A percentile compares a stretch with the other conserved stretches of the same genome.
These are phyloP conservation scores for Solen grandis DNA, from an alignment of 1,140 invertebrate species.

Conservation along the genomic window DNA sequence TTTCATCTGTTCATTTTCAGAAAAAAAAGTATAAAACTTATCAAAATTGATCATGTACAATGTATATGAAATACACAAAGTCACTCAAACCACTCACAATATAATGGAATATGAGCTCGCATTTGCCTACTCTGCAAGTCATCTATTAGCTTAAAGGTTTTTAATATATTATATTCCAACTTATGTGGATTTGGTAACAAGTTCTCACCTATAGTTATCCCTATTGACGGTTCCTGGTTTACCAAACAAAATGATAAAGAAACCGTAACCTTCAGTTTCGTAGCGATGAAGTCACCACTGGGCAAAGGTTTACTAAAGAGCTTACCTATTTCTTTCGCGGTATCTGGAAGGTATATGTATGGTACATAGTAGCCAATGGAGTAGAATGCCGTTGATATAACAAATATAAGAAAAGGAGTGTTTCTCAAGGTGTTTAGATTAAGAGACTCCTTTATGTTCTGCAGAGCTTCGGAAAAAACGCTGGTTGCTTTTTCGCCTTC, in stretches of 20 bases:
- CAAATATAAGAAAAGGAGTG: conserved; percentile 26
- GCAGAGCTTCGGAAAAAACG: not conserved
- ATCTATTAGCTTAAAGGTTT: not conserved
- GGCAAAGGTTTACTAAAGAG: no score
- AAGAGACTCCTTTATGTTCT: not conserved
- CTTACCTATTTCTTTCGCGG: conserved; percentile 20
- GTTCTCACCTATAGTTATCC: not conserved
- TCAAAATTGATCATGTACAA: no score
- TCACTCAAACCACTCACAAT: no score
- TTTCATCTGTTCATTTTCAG: no score
- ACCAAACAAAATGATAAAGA: not conserved
- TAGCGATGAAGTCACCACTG: no score
- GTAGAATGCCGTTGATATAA: conserved; percentile 38
- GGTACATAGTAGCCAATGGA: conserved; percentile 42
- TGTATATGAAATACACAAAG: no score
- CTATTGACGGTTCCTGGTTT: not conserved
- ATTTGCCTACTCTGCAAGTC: no score
- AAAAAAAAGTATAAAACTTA: no score
- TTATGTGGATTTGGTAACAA: not conserved
- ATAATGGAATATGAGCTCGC: no score
- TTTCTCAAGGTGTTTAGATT: conserved; percentile 8
- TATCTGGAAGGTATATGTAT: conserved; percentile 42
- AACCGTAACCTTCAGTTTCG: no score
- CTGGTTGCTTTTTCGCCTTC: not conserved
- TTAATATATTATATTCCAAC: not conserved